Conservation (phyloP, 2,113 vertebrate genomes). For the Cyphomyrus plagiostoma region DNA sequence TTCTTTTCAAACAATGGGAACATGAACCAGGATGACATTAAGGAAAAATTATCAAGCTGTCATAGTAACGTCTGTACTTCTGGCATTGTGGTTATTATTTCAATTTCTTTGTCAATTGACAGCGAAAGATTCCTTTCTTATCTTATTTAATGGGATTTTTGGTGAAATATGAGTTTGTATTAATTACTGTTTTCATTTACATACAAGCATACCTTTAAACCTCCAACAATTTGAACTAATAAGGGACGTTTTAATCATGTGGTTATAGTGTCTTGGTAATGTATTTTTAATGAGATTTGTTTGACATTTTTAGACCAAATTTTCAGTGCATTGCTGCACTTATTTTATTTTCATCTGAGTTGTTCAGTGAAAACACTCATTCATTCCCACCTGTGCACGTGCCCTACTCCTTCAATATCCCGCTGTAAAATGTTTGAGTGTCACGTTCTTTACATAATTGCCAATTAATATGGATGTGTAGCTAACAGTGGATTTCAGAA, state of each 20-base stretch:
- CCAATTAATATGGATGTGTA: background rate
- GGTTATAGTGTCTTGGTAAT: background rate
- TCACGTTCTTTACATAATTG: background rate
- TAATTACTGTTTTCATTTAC: background rate
- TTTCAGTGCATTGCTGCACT: background rate
- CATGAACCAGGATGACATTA: slow-evolving; percentile 9
- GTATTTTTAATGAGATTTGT: background rate
- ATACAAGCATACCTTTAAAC: background rate
- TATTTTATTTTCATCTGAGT: background rate
- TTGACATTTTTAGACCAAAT: background rate
- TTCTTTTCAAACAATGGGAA: background rate
- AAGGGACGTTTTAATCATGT: background rate
- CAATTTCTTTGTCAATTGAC: too few relatives aligned
- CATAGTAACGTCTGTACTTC: background rate
- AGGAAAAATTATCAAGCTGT: background rate
- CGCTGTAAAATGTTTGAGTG: background rate
- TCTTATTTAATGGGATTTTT: background rate
- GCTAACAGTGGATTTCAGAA: background rate
- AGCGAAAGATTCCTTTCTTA: too few relatives aligned
- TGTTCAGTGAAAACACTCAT: background rate
- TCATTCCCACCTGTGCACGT: background rate
- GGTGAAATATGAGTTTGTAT: background rate
- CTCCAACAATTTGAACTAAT: background rate
- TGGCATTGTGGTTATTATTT: background rate
- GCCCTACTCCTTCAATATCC: background rate